Percentiles rank a stretch among this genome's conserved stretches.
These are phyloP conservation scores for Leptatherina wallacei DNA, from an alignment of 2,797 vertebrate species.

Conservation along the genomic window DNA sequence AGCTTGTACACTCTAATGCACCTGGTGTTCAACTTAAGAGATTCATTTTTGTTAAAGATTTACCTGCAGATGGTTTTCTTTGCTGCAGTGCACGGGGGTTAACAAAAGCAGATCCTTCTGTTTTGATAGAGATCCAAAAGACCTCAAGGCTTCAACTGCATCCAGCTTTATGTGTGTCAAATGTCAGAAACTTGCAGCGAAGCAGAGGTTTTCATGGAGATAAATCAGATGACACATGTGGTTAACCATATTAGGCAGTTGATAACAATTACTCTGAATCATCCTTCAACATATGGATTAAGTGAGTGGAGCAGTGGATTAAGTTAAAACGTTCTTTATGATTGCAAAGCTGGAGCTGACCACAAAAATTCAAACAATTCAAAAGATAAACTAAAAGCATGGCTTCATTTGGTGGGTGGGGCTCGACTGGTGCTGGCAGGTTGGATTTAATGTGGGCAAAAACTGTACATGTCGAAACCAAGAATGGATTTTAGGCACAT, in stretches of 20 bases:
- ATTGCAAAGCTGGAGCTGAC: background rate
- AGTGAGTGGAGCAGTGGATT: background rate
- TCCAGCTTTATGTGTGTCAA: background rate
- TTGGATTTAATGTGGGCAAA: constrained; percentile 9
- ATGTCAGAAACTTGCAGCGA: background rate
- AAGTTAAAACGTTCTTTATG: background rate
- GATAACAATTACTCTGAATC: background rate
- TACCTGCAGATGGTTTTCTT: too few relatives aligned
- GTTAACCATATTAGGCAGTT: background rate
- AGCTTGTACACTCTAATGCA: background rate
- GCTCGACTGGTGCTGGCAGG: constrained; percentile 17
- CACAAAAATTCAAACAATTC: background rate
- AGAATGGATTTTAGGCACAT: background rate
- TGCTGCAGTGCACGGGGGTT: too few relatives aligned
- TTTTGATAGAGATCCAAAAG: background rate
- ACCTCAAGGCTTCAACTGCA: background rate
- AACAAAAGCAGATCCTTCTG: too few relatives aligned
- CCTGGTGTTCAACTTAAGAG: background rate
- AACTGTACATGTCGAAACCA: constrained; percentile 15
- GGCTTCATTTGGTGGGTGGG: constrained; percentile 15
- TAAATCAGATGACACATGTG: background rate
- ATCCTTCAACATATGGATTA: background rate
- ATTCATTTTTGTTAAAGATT: background rate
- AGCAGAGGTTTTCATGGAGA: background rate
- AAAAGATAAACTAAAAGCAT: constrained; percentile 1